Conservation (phyloP, 35 echinoderm and acorn worm species). For the Patiria miniata region DNA sequence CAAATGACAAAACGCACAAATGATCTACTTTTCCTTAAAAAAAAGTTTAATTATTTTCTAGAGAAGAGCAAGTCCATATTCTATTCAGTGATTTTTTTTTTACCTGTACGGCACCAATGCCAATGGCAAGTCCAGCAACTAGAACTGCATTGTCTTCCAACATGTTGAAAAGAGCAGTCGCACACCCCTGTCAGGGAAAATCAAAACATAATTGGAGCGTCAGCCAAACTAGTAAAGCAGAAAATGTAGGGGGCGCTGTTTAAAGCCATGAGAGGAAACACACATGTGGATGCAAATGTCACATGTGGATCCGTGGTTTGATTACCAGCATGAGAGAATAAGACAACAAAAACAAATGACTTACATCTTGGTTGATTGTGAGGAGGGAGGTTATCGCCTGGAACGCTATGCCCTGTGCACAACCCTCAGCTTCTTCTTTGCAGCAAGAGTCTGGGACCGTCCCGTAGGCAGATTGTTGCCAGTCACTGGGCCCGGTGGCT, state of each 20-base stretch:
- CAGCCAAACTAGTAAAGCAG: too few relatives aligned
- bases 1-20: too few relatives aligned
- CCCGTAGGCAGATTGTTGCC: neutral
- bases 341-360: too few relatives aligned
- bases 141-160: slow-evolving; percentile 75
- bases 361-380: neutral
- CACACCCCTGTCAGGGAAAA: slow-evolving; percentile 77
- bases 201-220: neutral
- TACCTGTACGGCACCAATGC: slow-evolving; percentile 94
- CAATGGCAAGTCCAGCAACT: slow-evolving; percentile 85
- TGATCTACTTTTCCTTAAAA: too few relatives aligned
- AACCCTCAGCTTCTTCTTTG: neutral
- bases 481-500: slow-evolving; percentile 49
- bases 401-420: neutral
- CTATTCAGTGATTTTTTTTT: neutral
- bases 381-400: neutral
- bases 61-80: too few relatives aligned
- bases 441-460: slow-evolving; percentile 71
- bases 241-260: too few relatives aligned
- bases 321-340: too few relatives aligned
- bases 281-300: too few relatives aligned
- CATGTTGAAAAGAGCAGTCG: slow-evolving; percentile 36
- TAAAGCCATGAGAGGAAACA: too few relatives aligned
- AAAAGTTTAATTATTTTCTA: too few relatives aligned
- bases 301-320: too few relatives aligned